Evolutionary conservation across 2,113 vertebrate species (phyloP).

Genomic region (Gopherus evgoodei): DNA sequence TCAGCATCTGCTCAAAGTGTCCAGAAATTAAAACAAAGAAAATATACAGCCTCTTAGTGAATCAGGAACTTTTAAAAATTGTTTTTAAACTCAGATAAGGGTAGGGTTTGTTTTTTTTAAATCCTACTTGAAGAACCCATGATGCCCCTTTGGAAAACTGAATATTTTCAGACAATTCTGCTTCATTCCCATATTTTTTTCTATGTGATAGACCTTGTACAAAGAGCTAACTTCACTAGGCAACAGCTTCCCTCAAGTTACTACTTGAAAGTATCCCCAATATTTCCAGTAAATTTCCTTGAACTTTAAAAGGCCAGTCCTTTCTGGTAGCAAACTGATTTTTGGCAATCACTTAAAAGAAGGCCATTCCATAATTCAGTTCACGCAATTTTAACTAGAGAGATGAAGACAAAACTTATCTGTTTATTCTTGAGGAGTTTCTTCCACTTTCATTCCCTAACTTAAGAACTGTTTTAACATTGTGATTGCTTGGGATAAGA

Average conservation of each 20-base stretch:
- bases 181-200: background rate
- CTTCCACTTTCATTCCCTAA: background rate
- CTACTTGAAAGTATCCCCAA: background rate
- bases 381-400: background rate
- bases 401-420: background rate
- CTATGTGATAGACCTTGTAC: background rate
- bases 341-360: background rate
- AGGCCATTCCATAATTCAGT: background rate
- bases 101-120: background rate
- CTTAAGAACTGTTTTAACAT: background rate
- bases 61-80: background rate
- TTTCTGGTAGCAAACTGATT: background rate
- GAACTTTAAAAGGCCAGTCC: background rate
- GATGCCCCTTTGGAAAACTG: background rate
- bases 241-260: background rate
- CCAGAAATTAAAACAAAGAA: conserved; percentile 34
- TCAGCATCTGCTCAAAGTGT: conserved; percentile 51
- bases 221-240: background rate
- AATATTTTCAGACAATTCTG: background rate
- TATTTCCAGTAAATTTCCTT: background rate
- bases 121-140: background rate
- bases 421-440: background rate
- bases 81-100: conserved; percentile 25
- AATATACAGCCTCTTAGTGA: conserved; percentile 23
- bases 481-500: background rate